phyloP scores from a whole-genome alignment of 2,113 vertebrate genomes.

The Syngnathoides biaculeatus region DNA sequence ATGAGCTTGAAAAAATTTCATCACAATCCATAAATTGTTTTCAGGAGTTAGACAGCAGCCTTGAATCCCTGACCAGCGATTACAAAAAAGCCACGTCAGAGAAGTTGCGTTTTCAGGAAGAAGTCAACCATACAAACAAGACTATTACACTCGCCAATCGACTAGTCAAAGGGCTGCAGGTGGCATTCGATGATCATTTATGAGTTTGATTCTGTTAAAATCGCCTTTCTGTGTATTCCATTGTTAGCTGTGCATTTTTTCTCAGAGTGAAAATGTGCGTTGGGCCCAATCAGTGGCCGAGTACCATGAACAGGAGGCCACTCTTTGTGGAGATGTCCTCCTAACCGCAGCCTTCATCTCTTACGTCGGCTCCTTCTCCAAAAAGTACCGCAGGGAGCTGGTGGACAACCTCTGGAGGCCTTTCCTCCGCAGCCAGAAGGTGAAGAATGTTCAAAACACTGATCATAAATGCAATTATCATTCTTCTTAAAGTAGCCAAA shows the following conservation, averaged over 20 bases:
- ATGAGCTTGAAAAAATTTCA: neutral
- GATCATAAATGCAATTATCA: neutral
- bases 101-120: slow-evolving; percentile 87
- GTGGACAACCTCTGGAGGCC: slow-evolving; percentile 72
- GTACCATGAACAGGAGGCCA: slow-evolving; percentile 75
- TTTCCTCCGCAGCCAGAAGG: slow-evolving; percentile 66
- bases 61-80: slow-evolving; percentile 80
- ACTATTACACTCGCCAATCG: slow-evolving; percentile 94
- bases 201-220: neutral
- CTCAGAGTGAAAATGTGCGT: slow-evolving; percentile 75
- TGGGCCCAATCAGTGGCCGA: slow-evolving; percentile 73
- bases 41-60: slow-evolving; percentile 84
- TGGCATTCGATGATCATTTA: slow-evolving; percentile 51
- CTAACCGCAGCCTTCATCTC: slow-evolving; percentile 73
- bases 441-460: slow-evolving; percentile 17
- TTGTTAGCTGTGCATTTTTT: neutral
- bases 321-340: slow-evolving; percentile 70
- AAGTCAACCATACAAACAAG: slow-evolving; percentile 93
- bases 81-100: slow-evolving; percentile 87
- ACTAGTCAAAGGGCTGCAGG: slow-evolving; percentile 94
- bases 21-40: neutral
- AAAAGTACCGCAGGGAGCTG: slow-evolving; percentile 63
- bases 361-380: slow-evolving; percentile 72
- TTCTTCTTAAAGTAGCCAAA: neutral
- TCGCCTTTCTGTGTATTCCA: neutral